Base-by-base conservation (phyloP, 2,113 vertebrate species). In the Drymodes brunneopygia region DNA sequence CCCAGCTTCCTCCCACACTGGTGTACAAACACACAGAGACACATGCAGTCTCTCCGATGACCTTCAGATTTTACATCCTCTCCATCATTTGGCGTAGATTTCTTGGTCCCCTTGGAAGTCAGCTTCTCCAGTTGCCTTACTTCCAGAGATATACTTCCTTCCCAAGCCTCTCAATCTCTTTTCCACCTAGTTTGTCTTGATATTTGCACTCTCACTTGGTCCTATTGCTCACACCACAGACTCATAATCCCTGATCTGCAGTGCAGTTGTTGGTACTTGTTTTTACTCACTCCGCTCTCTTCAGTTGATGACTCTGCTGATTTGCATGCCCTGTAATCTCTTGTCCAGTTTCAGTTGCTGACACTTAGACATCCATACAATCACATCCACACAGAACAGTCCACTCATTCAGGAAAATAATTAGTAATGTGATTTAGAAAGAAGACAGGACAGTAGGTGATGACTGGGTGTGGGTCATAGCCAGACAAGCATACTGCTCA, bases 141-240 rank as follows among this genome's bases (percentile, higher is more conserved):
- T 83, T 27, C 8, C 15, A 83, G 25, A 86, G 7, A 51, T 17
- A 28, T n/a, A 16, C n/a, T 40, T 86, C 24, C 8, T 54, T 79
- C 62, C 45, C 80, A 70, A 29, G 14, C 28, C 45, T 60, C 25
- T 71, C 54, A 47, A 77, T 24, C 40, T 67, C 42, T 47, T 81
- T 53, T 57, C 36, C 8, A 14, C 42, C 38, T 62, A 31, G 20
- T 81, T 36, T 66, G 31, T 17, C 29, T 67, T 47, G 20, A 51
- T 58, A 36, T 62, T 62, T 57, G 12, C 61, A n/a, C 27, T 57
- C 12, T 28, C 4, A 2, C 19, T 45, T 61, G 18, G 25, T 66
- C 48, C 23, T 36, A 0, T 8, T 81, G 8, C 36, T 77, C 1
- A 0, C 36, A 51, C 9, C 36, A 65, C 38, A 61, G 58, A n/a